phyloP scores from a whole-genome alignment of 2,888 invertebrate species.

The Imbricaverruca yamaguchii region DNA sequence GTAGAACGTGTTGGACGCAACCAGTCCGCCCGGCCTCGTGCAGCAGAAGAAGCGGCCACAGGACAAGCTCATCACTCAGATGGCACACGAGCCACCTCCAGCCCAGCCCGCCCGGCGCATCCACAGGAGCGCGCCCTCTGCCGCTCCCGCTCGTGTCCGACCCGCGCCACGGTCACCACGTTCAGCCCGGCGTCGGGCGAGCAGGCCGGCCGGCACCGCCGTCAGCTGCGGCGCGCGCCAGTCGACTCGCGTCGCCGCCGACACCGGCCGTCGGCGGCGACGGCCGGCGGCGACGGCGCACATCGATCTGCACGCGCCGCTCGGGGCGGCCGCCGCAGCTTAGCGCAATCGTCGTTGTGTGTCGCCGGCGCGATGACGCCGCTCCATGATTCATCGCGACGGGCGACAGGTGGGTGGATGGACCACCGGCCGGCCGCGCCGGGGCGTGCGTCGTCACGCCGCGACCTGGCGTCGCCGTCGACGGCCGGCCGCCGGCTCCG shows the following conservation, averaged over 20 bases:
- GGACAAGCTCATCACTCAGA: neutral
- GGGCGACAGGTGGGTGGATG: neutral
- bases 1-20: neutral
- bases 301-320: neutral
- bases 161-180: neutral
- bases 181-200: neutral
- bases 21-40: neutral
- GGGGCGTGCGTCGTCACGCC: too few species aligned
- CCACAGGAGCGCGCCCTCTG: neutral
- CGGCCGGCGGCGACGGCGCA: neutral
- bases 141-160: neutral
- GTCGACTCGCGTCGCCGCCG: neutral
- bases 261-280: neutral
- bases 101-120: neutral
- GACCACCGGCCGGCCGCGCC: neutral
- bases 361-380: neutral
- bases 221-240: neutral
- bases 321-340: neutral
- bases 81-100: neutral
- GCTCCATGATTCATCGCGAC: neutral
- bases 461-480: too few species aligned
- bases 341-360: slow-evolving; percentile 1
- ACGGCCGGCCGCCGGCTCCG: too few species aligned
- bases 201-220: neutral
- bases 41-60: neutral